These are phyloP conservation scores for Chironomus tepperi DNA, from an alignment of 1,140 invertebrate genomes.

Conservation along the genomic window DNA sequence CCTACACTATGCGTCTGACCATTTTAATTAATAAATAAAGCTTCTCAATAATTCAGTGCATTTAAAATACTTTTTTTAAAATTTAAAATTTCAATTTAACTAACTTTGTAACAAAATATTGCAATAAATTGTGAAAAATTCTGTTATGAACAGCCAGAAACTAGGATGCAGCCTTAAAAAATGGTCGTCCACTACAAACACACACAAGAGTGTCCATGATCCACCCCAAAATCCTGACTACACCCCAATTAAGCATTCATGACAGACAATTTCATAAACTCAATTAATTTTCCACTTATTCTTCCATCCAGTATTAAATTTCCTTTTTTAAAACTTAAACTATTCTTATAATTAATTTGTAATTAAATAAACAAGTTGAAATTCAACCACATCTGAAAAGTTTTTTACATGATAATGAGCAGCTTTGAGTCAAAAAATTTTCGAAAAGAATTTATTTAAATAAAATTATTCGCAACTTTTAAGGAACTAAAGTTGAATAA, in stretches of 20 bases:
- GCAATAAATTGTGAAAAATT: too few relatives aligned
- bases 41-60: too few relatives aligned
- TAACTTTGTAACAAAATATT: too few relatives aligned
- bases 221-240: background rate
- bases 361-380: background rate
- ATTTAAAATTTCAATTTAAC: too few relatives aligned
- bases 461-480: background rate
- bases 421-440: background rate
- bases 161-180: too few relatives aligned
- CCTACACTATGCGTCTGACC: too few relatives aligned
- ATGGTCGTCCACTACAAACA: too few relatives aligned
- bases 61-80: too few relatives aligned
- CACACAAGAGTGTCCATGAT: too few relatives aligned
- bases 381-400: background rate
- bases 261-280: background rate
- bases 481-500: background rate
- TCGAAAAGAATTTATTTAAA: background rate
- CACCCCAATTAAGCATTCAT: background rate
- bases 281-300: background rate
- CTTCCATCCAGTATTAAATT: background rate
- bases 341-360: background rate
- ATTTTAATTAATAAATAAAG: too few relatives aligned
- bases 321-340: background rate
- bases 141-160: too few relatives aligned
- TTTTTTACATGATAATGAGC: background rate